These are phyloP conservation scores for Drosophila neutralis DNA, from an alignment of 2,888 invertebrate species.

Conservation along the genomic window DNA sequence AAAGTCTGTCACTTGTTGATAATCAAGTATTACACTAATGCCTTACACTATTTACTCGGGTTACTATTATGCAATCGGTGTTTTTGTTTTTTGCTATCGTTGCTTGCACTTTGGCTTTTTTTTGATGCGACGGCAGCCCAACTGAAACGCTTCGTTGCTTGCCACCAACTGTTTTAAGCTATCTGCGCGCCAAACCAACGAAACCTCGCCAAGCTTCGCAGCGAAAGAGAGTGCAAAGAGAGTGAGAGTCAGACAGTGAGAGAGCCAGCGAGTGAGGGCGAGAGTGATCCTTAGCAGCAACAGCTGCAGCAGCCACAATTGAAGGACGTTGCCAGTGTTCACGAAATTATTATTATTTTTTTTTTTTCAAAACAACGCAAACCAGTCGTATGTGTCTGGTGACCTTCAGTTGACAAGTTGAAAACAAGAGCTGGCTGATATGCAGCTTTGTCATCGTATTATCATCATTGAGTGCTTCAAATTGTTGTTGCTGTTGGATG, in stretches of 20 bases:
- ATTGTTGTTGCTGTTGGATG: conserved; percentile 35
- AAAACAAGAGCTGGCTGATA: conserved; percentile 39
- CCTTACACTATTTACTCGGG: conserved; percentile 23
- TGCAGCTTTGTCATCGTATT: conserved; percentile 31
- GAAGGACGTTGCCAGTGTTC: conserved; percentile 41
- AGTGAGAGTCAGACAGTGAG: neutral
- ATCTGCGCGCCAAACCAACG: conserved; percentile 28
- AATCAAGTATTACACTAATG: conserved; percentile 4
- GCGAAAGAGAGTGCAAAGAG: neutral
- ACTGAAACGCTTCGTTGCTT: conserved; percentile 60
- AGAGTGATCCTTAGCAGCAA: conserved; percentile 35
- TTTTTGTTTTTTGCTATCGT: neutral
- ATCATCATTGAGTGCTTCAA: conserved; percentile 7
- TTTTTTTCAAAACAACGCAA: conserved; percentile 26
- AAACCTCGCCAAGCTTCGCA: conserved; percentile 31
- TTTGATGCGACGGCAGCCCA: conserved; percentile 23
- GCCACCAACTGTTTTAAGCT: conserved; percentile 53
- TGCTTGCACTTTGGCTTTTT: neutral
- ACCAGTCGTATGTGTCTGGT: conserved; percentile 6
- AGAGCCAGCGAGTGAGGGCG: neutral
- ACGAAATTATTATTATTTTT: neutral
- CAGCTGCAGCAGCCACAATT: conserved; percentile 13
- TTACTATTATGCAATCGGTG: conserved; percentile 39
- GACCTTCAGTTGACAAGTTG: conserved; percentile 47
- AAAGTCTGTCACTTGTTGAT: conserved; percentile 14